These are phyloP conservation scores for Nephotettix cincticeps DNA, from an alignment of 1,140 invertebrate species.

Conservation along the genomic window DNA sequence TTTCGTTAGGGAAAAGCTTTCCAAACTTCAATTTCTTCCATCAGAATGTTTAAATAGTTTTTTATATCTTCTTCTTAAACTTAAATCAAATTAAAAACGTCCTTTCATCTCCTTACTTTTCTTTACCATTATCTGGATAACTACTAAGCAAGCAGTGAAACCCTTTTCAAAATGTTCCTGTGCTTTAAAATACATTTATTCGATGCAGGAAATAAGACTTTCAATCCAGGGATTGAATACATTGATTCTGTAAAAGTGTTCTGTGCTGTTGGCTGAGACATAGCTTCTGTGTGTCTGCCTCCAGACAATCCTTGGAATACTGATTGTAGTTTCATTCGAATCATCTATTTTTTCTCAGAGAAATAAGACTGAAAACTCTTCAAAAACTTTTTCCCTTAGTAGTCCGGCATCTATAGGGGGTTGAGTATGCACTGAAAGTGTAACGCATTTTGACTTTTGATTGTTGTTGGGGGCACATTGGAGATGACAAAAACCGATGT, in stretches of 20 bases:
- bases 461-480: no score
- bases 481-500: no score
- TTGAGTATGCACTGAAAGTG: no score
- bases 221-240: constrained; percentile 14
- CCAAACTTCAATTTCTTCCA: background rate
- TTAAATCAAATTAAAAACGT: constrained; percentile 11
- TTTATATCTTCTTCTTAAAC: background rate
- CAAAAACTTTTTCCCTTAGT: background rate
- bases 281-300: background rate
- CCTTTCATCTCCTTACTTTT: background rate
- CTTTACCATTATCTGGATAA: no score
- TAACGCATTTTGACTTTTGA: no score
- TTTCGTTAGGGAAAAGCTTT: no score
- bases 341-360: background rate
- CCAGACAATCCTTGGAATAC: background rate
- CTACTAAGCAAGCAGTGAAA: no score
- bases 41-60: background rate
- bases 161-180: constrained; percentile 1
- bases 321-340: background rate
- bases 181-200: constrained; percentile 12
- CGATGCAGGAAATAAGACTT: constrained; percentile 17
- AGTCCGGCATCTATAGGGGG: no score
- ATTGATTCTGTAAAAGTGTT: no score
- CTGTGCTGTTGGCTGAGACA: background rate
- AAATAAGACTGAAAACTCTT: background rate